Percentiles rank a stretch among this genome's conserved stretches.
phyloP scores from a whole-genome alignment of 1,140 invertebrate species.

The Drosophila eugracilis region DNA sequence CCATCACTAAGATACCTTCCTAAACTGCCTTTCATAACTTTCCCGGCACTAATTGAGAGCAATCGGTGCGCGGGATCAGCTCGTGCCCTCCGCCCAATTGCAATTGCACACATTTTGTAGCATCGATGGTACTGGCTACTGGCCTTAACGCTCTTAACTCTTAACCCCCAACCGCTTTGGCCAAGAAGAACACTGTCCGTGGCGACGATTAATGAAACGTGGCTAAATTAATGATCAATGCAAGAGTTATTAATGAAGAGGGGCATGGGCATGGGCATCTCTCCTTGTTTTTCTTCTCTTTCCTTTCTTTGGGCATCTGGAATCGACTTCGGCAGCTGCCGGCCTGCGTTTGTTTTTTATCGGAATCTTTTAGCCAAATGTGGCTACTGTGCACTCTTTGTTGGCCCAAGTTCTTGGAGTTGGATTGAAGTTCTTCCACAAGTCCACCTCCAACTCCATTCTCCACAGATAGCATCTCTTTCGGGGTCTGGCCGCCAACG shows the following conservation, averaged over 20 bases:
- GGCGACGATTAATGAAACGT: slow-evolving; percentile 74
- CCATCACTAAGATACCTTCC: too few species aligned
- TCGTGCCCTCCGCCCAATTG: slow-evolving; percentile 6
- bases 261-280: too few species aligned
- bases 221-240: slow-evolving; percentile 80
- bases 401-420: slow-evolving; percentile 4
- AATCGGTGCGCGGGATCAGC: neutral
- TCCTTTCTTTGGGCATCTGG: slow-evolving; percentile 5
- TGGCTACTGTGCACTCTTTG: slow-evolving; percentile 65
- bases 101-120: slow-evolving; percentile 40
- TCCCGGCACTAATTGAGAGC: slow-evolving; percentile 17
- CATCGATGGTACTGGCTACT: slow-evolving; percentile 31
- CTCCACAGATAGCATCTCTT: slow-evolving; percentile 29
- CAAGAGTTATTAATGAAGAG: slow-evolving; percentile 74
- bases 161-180: neutral
- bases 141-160: slow-evolving; percentile 32
- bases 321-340: slow-evolving; percentile 29
- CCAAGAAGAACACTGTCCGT: slow-evolving; percentile 1
- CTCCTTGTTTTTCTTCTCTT: too few species aligned
- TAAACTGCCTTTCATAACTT: neutral
- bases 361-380: slow-evolving; percentile 76
- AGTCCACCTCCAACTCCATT: too few species aligned
- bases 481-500: slow-evolving; percentile 34
- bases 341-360: slow-evolving; percentile 55
- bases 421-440: neutral